Base-by-base conservation (phyloP, 2,888 invertebrate genomes). In the Trachelus iudaicus region DNA sequence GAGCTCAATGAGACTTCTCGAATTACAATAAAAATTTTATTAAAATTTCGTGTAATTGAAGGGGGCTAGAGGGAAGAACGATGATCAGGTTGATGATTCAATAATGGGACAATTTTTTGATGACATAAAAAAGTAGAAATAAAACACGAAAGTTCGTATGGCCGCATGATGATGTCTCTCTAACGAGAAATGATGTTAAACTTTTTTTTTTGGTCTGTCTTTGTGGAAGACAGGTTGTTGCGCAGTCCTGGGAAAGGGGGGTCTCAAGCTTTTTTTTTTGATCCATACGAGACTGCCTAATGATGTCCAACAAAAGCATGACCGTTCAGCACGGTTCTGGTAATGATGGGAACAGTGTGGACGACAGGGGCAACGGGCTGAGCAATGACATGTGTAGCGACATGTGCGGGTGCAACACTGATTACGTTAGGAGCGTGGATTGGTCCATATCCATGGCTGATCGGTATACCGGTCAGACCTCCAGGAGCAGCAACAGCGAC, bases 401-500 rank as follows among this genome's bases (percentile, higher is more conserved):
- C 84, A 23, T 86, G 81, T 3, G 86, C 83, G 12, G 85, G 87
- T 23, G 87, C 89, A 76, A 86, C 88, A 82, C 86, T 83, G 81
- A 89, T 76, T 73, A 91, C 85, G 75, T 86, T 81, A 37, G 91
- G 91, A 34, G 91, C 91, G 79, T 84, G 83, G 85, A 91, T 89
- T 76, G 86, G 86, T 79, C 89, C 91, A 31, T 86, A 77, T 78
- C 89, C 91, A 76, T 87, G 86, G 82, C 86, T 85, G 76, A 88
- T 75, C 74, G 85, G 84, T 77, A 88, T 92, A 91, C 75, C 93
- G 91, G 80, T 93, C 89, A 73, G 93, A 91, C 89, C 94, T 92
- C 87, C 93, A 92, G 87, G 94, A 92, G 83, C 93, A 90, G 83
- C 94, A 87, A 23, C 92, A 91, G 75, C 93, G 91, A 88, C 92